Evolutionary conservation across 2,888 invertebrate species (phyloP), one percentile per base, ranked within the genome.

Genomic region (Plebejus anna): DNA sequence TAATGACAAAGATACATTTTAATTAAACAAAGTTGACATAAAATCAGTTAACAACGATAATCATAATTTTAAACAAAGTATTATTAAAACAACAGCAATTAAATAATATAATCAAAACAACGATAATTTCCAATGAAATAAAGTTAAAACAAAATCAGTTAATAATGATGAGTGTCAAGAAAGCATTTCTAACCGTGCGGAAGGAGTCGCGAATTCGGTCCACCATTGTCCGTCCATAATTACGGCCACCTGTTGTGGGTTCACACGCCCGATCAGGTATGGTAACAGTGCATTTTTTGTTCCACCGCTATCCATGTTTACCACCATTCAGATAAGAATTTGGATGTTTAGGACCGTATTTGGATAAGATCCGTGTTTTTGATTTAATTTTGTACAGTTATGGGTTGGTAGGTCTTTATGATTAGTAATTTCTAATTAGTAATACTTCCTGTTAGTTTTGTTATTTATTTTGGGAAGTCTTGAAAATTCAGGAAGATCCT

Each of bases 231-330:
- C 89, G 85, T 79, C 76, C 86, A 87, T 91, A 91, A 91, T 92
- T 92, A 91, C 87, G 87, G 83, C 86, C 93, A 92, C 93, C 93
- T 94, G 93, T 94, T 91, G 87, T 82, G 86, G 89, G 89, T 93
- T 94, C 94, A 93, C 94, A 94, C 94, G 92, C 84, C 87, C 83
- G 85, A 87, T 90, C 92, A 92, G 92, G 91, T 91, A 90, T 82
- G 83, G 83, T 89, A 91, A 90, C 88, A 83, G 89, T 88, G 86
- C 85, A 86, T 86, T 89, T 89, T 90, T 90, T 89, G 87, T 89
- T 90, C 86, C 70, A 22, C 73, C 32, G 55, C 73, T 55, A 73
- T 73, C 55, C 13, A 47, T 72, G 42, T 22, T 28, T 72, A 42
- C 71, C 11, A 72, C 51, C 75, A 59, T 57, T n/a, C 59, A 51